phyloP scores from a whole-genome alignment of 2,113 vertebrate genomes.

The Podocnemis expansa region DNA sequence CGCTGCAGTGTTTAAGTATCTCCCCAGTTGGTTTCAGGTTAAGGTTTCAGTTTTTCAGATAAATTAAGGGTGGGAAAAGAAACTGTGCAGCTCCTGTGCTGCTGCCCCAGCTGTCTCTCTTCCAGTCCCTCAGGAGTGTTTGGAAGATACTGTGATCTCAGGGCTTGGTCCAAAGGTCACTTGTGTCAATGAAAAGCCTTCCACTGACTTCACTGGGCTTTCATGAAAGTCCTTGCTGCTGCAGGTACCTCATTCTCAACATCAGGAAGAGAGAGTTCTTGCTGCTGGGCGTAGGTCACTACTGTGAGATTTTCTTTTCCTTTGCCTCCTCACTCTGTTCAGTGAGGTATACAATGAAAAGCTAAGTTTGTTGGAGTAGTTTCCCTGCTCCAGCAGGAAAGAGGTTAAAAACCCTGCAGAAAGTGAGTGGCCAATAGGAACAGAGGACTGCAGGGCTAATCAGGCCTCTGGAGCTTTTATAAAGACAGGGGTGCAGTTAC shows the following conservation, averaged over 20 bases:
- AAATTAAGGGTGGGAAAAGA: neutral
- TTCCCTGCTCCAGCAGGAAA: no score
- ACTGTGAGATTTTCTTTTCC: neutral
- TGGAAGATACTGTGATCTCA: neutral
- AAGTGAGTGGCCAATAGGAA: no score
- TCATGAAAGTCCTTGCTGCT: neutral
- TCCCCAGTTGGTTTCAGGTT: neutral
- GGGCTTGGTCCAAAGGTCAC: neutral
- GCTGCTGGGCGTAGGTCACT: neutral
- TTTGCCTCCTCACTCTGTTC: neutral
- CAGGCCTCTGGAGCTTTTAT: no score
- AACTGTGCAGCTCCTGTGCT: neutral
- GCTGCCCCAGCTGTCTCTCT: neutral
- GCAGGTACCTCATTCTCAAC: neutral
- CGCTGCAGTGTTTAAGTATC: neutral
- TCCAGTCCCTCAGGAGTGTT: neutral
- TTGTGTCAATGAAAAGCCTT: neutral
- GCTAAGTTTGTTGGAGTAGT: no score
- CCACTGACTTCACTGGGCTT: neutral
- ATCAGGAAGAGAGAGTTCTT: neutral
- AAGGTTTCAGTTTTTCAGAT: neutral
- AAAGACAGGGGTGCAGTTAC: no score
- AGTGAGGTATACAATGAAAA: neutral
- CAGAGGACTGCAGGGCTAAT: no score
- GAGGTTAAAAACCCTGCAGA: no score